A percentile compares a stretch with the other conserved stretches of the same genome.
Conservation (phyloP, 2,888 invertebrate genomes). For the Xestia rhomboidea region DNA sequence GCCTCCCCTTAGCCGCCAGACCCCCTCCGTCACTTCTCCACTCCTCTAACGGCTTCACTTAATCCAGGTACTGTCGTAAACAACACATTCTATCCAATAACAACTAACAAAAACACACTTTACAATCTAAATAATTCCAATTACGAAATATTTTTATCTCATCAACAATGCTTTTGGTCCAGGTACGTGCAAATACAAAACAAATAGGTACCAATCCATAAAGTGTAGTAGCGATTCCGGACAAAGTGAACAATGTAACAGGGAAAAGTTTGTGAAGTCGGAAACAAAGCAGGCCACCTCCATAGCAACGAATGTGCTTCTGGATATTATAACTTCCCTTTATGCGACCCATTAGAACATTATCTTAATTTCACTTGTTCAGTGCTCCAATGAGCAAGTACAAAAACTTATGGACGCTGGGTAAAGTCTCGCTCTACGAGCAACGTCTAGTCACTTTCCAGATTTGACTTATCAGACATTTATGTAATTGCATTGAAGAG, state of each 20-base stretch:
- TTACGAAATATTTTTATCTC: slow-evolving; percentile 72
- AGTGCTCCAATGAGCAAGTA: slow-evolving; percentile 65
- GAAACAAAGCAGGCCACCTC: slow-evolving; percentile 83
- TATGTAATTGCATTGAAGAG: slow-evolving; percentile 47
- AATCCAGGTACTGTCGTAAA: slow-evolving; percentile 69
- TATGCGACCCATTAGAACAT: slow-evolving; percentile 76
- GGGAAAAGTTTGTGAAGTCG: slow-evolving; percentile 79
- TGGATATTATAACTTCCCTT: slow-evolving; percentile 78
- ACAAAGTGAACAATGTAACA: slow-evolving; percentile 79
- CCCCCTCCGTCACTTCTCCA: slow-evolving; percentile 75
- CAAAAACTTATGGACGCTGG: slow-evolving; percentile 57
- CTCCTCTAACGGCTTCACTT: slow-evolving; percentile 76
- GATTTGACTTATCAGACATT: slow-evolving; percentile 50
- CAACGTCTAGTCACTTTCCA: slow-evolving; percentile 39
- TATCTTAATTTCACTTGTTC: slow-evolving; percentile 73
- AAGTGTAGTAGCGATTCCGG: slow-evolving; percentile 77
- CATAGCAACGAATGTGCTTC: slow-evolving; percentile 78
- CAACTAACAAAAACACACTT: slow-evolving; percentile 60
- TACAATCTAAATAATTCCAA: slow-evolving; percentile 24
- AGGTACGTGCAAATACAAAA: slow-evolving; percentile 73
- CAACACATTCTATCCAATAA: slow-evolving; percentile 62
- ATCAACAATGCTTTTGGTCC: slow-evolving; percentile 74
- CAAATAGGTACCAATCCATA: slow-evolving; percentile 78
- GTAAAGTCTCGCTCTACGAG: slow-evolving; percentile 37
- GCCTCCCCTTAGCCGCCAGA: slow-evolving; percentile 76